A percentile compares a stretch with the other conserved stretches of the same genome.
Evolutionary conservation across 2,113 vertebrate species (phyloP).

Genomic region (Recurvirostra avosetta): DNA sequence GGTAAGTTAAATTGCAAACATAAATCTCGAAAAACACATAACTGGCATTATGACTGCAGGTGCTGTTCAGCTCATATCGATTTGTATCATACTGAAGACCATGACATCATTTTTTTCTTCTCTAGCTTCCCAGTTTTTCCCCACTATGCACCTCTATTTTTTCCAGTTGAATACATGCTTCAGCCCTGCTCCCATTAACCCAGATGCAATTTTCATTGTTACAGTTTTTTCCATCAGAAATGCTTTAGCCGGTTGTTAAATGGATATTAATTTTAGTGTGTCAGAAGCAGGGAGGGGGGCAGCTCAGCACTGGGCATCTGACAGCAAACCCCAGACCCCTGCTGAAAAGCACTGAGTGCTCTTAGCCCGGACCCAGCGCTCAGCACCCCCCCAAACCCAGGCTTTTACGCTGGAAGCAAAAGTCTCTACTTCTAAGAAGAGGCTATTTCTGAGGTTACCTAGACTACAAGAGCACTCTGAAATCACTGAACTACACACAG

Average conservation of each 20-base stretch:
- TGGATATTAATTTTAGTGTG: background rate
- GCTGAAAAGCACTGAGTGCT: background rate
- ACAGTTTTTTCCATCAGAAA: background rate
- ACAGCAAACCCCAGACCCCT: background rate
- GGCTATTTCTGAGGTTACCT: slow-evolving; percentile 53
- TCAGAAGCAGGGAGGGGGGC: background rate
- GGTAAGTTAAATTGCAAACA: background rate
- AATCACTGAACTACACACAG: background rate
- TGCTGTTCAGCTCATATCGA: background rate
- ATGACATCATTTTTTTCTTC: background rate
- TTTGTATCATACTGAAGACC: background rate
- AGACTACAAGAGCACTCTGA: slow-evolving; percentile 43
- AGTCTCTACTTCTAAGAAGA: background rate
- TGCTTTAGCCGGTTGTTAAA: background rate
- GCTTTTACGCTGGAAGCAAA: background rate
- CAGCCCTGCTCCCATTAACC: background rate
- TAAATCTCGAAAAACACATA: background rate
- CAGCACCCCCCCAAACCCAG: background rate
- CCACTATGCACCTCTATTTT: background rate
- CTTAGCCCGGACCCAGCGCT: background rate
- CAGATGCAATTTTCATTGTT: background rate
- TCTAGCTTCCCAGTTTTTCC: background rate
- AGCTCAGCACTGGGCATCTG: background rate
- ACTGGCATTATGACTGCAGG: background rate
- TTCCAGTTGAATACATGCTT: background rate